Conservation (phyloP, 2,888 invertebrate genomes). For the Harpagoxenus sublaevis region DNA sequence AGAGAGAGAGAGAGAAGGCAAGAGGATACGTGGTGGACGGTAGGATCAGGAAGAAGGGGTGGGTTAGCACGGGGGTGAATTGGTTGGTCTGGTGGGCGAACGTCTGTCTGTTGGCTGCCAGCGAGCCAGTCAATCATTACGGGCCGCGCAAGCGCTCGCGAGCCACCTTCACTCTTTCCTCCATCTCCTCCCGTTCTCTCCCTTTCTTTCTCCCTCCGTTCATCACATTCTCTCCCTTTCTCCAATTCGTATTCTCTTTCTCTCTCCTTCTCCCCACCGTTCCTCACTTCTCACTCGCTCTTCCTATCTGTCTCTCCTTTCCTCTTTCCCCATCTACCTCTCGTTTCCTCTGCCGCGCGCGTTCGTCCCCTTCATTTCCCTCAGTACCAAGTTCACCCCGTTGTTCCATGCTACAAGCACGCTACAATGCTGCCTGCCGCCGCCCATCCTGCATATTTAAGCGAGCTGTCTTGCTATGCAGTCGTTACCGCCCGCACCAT, state of each 20-base stretch:
- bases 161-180: conserved; percentile 69
- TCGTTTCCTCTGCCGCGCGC: conserved; percentile 64
- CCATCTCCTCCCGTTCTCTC: conserved; percentile 47
- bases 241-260: conserved; percentile 52
- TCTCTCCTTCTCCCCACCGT: conserved; percentile 58
- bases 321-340: conserved; percentile 56
- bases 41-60: conserved; percentile 56
- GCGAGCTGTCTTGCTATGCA: conserved; percentile 85
- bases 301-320: conserved; percentile 39
- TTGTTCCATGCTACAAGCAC: conserved; percentile 83
- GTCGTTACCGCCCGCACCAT: conserved; percentile 81
- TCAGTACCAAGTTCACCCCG: conserved; percentile 83
- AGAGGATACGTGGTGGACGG: conserved; percentile 44
- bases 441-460: conserved; percentile 86
- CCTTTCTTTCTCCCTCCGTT: conserved; percentile 20
- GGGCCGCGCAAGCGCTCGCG: conserved; percentile 84
- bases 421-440: conserved; percentile 84
- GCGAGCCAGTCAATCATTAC: conserved; percentile 87
- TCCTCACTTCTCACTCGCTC: conserved; percentile 47
- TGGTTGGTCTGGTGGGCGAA: conserved; percentile 83
- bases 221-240: conserved; percentile 28
- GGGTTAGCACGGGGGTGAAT: conserved; percentile 75
- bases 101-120: conserved; percentile 87
- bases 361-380: conserved; percentile 81
- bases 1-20: conserved; percentile 27